Percentiles rank a stretch among this genome's conserved stretches.
Evolutionary conservation across 2,797 vertebrate genomes (phyloP).

Genomic region (Halcyon smyrnensis): DNA sequence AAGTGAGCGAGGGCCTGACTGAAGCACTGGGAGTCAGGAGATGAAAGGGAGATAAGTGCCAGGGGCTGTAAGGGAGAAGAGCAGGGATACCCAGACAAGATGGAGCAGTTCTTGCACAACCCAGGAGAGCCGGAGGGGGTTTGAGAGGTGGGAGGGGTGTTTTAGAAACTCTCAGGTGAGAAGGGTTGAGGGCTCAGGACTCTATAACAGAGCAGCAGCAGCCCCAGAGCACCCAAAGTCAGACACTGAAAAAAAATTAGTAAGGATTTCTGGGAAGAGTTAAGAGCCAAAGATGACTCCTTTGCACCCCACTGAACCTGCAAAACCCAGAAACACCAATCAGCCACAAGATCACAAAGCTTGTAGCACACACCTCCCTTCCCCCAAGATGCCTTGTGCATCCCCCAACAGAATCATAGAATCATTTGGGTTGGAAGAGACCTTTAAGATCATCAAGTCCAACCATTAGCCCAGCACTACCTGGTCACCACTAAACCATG

Average conservation of each 20-base stretch:
- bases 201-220: background rate
- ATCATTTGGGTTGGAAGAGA: background rate
- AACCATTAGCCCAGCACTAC: background rate
- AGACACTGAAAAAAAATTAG: background rate
- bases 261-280: background rate
- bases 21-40: background rate
- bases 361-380: background rate
- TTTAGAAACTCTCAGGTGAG: background rate
- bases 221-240: background rate
- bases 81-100: background rate
- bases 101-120: background rate
- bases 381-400: background rate
- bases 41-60: background rate
- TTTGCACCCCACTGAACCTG: background rate
- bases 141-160: background rate
- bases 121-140: accelerated
- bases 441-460: background rate
- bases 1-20: background rate
- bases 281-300: background rate
- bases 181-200: accelerated
- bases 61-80: background rate
- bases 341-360: background rate
- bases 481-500: background rate
- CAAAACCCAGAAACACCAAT: background rate
- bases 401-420: background rate